Evolutionary conservation across 2,797 vertebrate species (phyloP), one percentile per base, ranked within the genome.

Genomic region (Chaunax sp.): DNA sequence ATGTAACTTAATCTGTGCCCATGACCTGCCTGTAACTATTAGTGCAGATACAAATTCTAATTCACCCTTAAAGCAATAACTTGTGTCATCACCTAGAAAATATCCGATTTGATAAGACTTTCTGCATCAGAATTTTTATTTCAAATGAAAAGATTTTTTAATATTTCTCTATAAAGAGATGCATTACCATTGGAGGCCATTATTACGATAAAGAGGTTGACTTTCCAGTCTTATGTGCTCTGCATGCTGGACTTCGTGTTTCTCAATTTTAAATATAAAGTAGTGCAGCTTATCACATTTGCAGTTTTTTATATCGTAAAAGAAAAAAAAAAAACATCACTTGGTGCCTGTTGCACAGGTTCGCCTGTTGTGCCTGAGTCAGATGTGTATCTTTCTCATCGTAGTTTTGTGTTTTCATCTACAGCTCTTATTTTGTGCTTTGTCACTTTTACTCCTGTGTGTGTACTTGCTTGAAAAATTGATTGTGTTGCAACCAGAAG

Each of bases 361-460:
- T 58, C 30, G 46, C 15, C 28, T 76, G 10, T 20, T 75, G 45
- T 78, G 35, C 50, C 20, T 37, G 8, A 69, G 25, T 74, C 23
- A 11, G 38, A 46, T 67, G 37, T 25, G 2, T 78, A 15, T 55
- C 35, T 67, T 71, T 50, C 41, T 65, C 16, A 49, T 64, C 40
- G 37, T 75, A 77, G 77, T 59, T 77, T 25, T 71, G 52, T 81
- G 44, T 84, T 74, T 64, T 49, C 18, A 58, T 69, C 10, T 55
- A 25, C 45, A 11, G 25, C 66, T 75, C 37, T 49, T 45, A 9
- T 59, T 43, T 60, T 73, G 64, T 81, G 62, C 19, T 63, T 69
- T 78, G 22, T 76, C 67, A 75, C 50, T 69, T 19, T 62, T 51
- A 22, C 35, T 37, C 45, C 23, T 62, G 28, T 69, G 28, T 61